These are phyloP conservation scores for Lucilia sericata DNA, from an alignment of 1,140 invertebrate species.

Conservation along the genomic window DNA sequence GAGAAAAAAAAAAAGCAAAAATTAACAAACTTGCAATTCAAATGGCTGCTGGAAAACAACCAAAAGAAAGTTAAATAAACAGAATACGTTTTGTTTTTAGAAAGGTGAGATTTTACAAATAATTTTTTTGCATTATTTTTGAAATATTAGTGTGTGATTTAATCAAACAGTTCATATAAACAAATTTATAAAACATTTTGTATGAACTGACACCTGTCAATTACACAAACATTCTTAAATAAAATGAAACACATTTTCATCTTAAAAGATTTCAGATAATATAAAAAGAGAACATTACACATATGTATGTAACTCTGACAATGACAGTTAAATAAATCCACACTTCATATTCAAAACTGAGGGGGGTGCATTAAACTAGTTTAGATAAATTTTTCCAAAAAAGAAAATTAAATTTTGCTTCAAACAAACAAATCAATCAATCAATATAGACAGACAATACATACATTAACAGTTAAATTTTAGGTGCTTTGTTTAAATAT, in stretches of 20 bases:
- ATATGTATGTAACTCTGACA: background rate
- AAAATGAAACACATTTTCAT: background rate
- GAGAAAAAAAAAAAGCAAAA: background rate
- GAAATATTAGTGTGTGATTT: constrained; percentile 24
- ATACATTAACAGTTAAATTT: background rate
- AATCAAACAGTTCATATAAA: background rate
- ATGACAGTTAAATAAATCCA: constrained; percentile 10
- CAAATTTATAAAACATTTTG: background rate
- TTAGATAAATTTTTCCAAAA: background rate
- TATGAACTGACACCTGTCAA: constrained; percentile 1
- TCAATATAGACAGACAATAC: background rate
- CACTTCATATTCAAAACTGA: background rate
- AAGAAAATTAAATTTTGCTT: background rate
- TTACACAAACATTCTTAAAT: background rate
- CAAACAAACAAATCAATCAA: background rate
- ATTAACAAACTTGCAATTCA: background rate
- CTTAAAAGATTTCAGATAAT: background rate
- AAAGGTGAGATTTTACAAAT: constrained; percentile 11
- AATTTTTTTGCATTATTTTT: background rate
- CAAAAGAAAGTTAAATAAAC: constrained; percentile 38
- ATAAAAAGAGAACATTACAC: background rate
- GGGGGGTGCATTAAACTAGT: background rate
- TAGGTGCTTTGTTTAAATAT: background rate
- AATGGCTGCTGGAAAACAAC: constrained; percentile 58
- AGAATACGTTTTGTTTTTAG: background rate